Evolutionary conservation across 2,888 invertebrate genomes (phyloP).

Genomic region (Sylvicola fuscatus): DNA sequence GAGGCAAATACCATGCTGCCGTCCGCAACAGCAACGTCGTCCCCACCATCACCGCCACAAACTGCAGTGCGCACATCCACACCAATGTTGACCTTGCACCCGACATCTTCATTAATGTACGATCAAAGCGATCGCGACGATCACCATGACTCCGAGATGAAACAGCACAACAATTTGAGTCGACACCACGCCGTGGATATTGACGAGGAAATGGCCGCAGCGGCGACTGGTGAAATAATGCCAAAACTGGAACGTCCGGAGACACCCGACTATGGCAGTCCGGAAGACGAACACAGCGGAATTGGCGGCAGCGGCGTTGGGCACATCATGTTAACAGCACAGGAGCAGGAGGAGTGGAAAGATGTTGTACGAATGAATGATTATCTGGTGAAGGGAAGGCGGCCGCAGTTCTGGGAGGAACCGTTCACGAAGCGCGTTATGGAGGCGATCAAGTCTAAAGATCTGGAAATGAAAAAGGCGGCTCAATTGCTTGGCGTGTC

Average conservation of each 20-base stretch:
- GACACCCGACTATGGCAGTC: constrained; percentile 6
- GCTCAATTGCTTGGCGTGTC: constrained; percentile 78
- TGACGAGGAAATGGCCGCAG: not conserved
- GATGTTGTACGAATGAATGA: constrained; percentile 73
- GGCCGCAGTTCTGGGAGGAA: constrained; percentile 88
- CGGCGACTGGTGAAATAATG: no score
- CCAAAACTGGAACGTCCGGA: constrained; percentile 8
- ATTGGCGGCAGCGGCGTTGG: no score
- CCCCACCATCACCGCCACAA: no score
- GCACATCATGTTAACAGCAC: constrained; percentile 13
- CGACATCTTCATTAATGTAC: no score
- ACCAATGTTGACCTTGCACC: no score
- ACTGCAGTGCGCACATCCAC: no score
- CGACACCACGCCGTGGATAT: constrained; percentile 3
- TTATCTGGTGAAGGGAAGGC: constrained; percentile 62
- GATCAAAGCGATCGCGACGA: no score
- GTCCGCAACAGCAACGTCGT: no score
- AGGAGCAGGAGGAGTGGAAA: constrained; percentile 18
- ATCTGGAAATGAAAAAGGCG: constrained; percentile 83
- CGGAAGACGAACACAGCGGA: not conserved
- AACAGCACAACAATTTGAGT: constrained; percentile 1
- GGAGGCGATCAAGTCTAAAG: constrained; percentile 78
- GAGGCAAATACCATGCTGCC: no score
- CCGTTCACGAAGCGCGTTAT: constrained; percentile 71
- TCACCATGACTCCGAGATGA: no score